Evolutionary conservation across 2,888 invertebrate species (phyloP).

Genomic region (Flexamia atlantica): DNA sequence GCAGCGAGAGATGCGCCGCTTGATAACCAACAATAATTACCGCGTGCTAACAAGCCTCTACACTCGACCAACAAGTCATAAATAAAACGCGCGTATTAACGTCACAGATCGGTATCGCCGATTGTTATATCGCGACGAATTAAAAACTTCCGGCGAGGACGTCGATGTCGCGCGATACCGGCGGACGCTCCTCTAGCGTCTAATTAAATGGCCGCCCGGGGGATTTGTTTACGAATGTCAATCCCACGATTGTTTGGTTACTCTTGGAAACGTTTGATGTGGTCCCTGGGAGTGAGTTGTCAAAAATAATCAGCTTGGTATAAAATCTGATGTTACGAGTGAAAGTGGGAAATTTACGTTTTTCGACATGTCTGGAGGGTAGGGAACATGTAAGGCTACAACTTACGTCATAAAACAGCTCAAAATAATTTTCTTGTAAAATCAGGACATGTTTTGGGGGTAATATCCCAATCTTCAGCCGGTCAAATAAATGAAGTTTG

Average conservation of each 20-base stretch:
- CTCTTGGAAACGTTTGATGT: too few species aligned
- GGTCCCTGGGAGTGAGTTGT: too few species aligned
- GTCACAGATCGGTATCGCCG: conserved; percentile 56
- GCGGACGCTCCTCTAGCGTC: neutral
- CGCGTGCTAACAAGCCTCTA: conserved; percentile 59
- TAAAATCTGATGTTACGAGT: too few species aligned
- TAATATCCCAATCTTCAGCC: too few species aligned
- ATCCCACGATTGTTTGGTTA: neutral
- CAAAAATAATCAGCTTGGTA: too few species aligned
- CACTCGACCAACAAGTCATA: conserved; percentile 62
- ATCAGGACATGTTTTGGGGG: too few species aligned
- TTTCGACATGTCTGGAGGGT: too few species aligned
- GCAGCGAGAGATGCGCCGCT: conserved; percentile 38
- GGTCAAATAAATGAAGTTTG: too few species aligned
- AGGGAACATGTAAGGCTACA: too few species aligned
- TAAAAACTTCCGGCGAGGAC: conserved; percentile 58
- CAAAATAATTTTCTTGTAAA: too few species aligned
- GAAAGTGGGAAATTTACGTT: too few species aligned
- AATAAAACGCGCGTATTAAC: conserved; percentile 61
- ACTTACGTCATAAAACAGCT: too few species aligned
- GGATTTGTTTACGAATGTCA: neutral
- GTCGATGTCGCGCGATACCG: conserved; percentile 51
- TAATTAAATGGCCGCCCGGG: conserved; percentile 9
- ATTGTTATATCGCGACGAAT: conserved; percentile 60
- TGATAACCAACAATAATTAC: conserved; percentile 59